phyloP scores from a whole-genome alignment of 2,888 invertebrate genomes.

The Torymus texanus region DNA sequence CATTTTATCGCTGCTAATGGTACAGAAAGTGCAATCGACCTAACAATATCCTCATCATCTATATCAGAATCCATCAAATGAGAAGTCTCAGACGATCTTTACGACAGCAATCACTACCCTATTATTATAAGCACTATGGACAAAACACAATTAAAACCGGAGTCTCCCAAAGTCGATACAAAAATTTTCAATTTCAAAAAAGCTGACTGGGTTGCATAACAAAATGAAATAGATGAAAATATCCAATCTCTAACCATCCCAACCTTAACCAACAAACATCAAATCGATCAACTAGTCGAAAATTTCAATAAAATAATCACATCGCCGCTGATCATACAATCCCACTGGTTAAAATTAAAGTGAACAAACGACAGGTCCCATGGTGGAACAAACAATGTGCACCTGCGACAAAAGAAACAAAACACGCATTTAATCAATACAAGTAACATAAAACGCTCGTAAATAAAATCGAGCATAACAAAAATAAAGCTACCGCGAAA shows the following conservation, averaged over 20 bases:
- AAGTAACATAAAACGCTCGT: slow-evolving; percentile 25
- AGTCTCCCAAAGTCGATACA: neutral
- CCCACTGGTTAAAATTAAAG: neutral
- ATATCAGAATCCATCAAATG: slow-evolving; percentile 33
- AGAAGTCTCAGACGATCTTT: slow-evolving; percentile 26
- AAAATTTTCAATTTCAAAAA: slow-evolving; percentile 35
- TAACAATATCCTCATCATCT: no score
- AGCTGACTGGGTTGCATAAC: slow-evolving; percentile 40
- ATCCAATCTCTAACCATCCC: neutral
- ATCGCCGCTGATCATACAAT: neutral
- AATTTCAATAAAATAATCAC: neutral
- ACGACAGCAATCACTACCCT: slow-evolving; percentile 56
- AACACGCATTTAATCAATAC: slow-evolving; percentile 41
- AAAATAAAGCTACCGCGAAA: slow-evolving; percentile 20
- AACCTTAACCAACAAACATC: no score
- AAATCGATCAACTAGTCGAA: neutral
- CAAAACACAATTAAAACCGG: neutral
- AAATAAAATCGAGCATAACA: slow-evolving; percentile 38
- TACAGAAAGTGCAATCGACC: slow-evolving; percentile 43
- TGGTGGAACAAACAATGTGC: slow-evolving; percentile 58
- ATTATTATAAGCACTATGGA: slow-evolving; percentile 13
- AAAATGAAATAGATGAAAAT: neutral
- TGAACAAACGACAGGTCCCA: slow-evolving; percentile 47
- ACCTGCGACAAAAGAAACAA: slow-evolving; percentile 25
- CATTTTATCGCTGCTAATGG: no score